Percentiles rank a stretch among this genome's conserved stretches.
These are phyloP conservation scores for Popillia japonica DNA, from an alignment of 1,140 invertebrate genomes.

Conservation along the genomic window DNA sequence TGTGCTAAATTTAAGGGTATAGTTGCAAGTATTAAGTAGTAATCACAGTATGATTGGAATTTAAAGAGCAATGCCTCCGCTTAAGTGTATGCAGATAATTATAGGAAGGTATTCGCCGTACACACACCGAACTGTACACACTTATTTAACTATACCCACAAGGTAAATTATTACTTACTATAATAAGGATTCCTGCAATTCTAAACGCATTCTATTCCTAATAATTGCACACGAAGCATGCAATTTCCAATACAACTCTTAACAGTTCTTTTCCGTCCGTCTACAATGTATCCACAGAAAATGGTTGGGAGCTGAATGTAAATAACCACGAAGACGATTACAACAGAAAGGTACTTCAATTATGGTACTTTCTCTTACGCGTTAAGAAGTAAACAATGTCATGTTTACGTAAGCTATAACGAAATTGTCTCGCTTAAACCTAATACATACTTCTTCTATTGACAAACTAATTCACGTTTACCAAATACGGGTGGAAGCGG, in stretches of 20 bases:
- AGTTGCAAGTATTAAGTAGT: too few species aligned
- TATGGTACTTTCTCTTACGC: slow-evolving; percentile 10
- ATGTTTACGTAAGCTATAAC: not conserved
- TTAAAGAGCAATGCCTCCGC: too few species aligned
- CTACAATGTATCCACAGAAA: not conserved
- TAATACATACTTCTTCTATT: slow-evolving; percentile 1
- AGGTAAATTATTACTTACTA: not conserved
- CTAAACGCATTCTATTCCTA: not conserved
- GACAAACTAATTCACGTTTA: not conserved
- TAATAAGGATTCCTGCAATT: slow-evolving; percentile 3
- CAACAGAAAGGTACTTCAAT: not conserved
- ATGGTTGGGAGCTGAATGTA: not conserved
- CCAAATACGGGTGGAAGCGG: not conserved
- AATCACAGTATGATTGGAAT: too few species aligned
- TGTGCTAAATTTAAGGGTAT: too few species aligned
- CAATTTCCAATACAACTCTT: slow-evolving; percentile 2
- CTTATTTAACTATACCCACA: not conserved
- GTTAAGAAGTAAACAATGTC: not conserved
- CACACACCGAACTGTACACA: not conserved
- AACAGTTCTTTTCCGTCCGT: not conserved
- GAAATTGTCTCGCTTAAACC: not conserved
- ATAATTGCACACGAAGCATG: not conserved
- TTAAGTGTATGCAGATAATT: too few species aligned
- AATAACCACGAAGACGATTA: not conserved
- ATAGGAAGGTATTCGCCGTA: too few species aligned